Evolutionary conservation across 1,140 invertebrate genomes (phyloP), one percentile per base, ranked within the genome.

Genomic region (Bombus terrestris): DNA sequence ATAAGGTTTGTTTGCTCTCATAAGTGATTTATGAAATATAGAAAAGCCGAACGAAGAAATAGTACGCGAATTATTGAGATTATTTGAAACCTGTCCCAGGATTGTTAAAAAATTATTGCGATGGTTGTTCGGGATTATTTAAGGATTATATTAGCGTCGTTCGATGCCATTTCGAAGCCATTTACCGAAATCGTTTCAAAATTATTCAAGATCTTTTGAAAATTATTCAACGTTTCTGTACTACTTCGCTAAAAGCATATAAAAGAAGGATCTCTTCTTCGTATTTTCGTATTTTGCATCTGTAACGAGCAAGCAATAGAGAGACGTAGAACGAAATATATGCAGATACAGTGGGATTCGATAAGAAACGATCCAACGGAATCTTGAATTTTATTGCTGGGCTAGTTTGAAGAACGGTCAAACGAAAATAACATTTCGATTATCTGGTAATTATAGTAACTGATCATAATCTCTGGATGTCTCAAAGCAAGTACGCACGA

Each of bases 391-490:
- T 62, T 87, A 28, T 25, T 3, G 25, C 0, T 57, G 4, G 22
- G 32, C 25, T 15, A 64, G 39, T 22, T n/a, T 32, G 4, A 18
- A 39, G 18, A 37, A n/a, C 6, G 25, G 59, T 13, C 15, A 32
- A 64, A 69, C 25, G 37, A 53, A 62, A 79, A 41, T 74, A 74
- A 76, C 22, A 35, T 62, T 83, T 85, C 37, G 37, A 62, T 25
- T 62, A 62, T 28, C 25, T 64, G 22, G 41, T 69, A 85, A 85
- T 89, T 85, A 80, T 72, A 43, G 87, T 73, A 81, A 82, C 76
- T 66, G 72, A 86, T 39, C 69, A 62, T 90, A 89, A 87, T 90
- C 88, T 82, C 59, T 69, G 37, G 53, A 3, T 59, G 39, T 47
- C 28, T 57, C 22, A 47, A 15, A 18, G 39, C 78, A 62, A 74